These are phyloP conservation scores for Euleptes europaea DNA, from an alignment of 2,113 vertebrate genomes.

Conservation along the genomic window DNA sequence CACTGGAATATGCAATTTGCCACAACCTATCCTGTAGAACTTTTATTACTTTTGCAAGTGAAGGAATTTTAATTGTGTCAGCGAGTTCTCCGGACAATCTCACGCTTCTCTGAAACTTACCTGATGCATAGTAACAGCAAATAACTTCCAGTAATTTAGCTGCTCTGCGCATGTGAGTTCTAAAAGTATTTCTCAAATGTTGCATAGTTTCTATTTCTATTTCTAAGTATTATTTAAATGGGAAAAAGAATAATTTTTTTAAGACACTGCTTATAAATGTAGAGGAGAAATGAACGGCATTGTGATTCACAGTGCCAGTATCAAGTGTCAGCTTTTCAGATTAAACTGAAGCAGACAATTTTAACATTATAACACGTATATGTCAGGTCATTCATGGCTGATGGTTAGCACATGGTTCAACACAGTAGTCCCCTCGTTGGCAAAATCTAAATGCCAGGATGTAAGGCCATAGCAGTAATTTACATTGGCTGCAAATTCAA, in stretches of 20 bases:
- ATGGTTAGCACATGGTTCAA: neutral
- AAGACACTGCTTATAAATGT: neutral
- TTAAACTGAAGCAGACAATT: constrained; percentile 47
- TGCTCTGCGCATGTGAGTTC: neutral
- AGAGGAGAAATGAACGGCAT: constrained; percentile 31
- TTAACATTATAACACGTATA: constrained; percentile 38
- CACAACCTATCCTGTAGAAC: no score
- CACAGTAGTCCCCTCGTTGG: neutral
- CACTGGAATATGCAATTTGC: no score
- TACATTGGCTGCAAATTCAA: neutral
- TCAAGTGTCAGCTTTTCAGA: constrained; percentile 44
- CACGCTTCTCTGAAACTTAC: neutral
- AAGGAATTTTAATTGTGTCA: neutral
- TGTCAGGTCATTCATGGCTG: neutral
- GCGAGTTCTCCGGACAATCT: neutral
- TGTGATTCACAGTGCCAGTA: constrained; percentile 36
- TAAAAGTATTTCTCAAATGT: neutral
- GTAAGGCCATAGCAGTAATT: constrained; percentile 4
- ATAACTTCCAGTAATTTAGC: neutral
- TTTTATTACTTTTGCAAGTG: neutral
- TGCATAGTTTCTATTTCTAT: neutral
- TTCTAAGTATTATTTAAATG: neutral
- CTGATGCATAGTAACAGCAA: neutral
- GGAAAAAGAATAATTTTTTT: constrained; percentile 26
- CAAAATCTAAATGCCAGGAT: neutral